Base-by-base conservation (phyloP, 1,140 invertebrate species). In the Muscidifurax raptorellus region DNA sequence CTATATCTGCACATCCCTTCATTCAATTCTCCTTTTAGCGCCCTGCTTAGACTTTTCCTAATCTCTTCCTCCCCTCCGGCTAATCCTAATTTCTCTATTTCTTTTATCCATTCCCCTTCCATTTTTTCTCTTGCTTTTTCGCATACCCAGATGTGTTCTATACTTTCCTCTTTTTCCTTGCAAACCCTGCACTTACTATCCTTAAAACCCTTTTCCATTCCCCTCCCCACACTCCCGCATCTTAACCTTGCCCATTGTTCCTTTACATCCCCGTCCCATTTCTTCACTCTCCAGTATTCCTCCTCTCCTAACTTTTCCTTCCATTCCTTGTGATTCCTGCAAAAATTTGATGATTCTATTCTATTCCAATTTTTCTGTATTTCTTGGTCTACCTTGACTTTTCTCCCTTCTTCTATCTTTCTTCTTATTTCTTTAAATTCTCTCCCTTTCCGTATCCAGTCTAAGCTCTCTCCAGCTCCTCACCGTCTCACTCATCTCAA, bases 401-500 rank as follows among this genome's bases (percentile, higher is more conserved):
- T 67, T 59, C 85, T 52, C 69, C 9, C 9, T 59, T 40, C 64
- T 52, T 40, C 47, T 86, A n/a, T n/a, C n/a, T n/a, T n/a, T n/a
- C n/a, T n/a, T n/a, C n/a, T n/a, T n/a, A n/a, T n/a, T n/a, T 59
- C 77, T 74, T 9, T 74, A 40, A 27, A 78, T 66, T n/a, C 15
- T 13, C 47, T 66, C 74, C 77, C 13, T 36, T 28, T 28, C 28
- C 36, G 15, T 9, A 77, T 80, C 44, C 74, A 47, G 30, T 80
- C 81, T 32, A 76, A 83, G 5, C 47, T 25, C 27, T 36, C 74
- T 15, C 59, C 72, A 9, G 36, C 52, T 64, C 28, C 32, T 75
- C 18, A 59, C 64, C 44, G n/a, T 78, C 36, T 78, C 59, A 15
- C 15, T 28, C n/a, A 76, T 25, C 75, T 79, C 85, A 86, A 25